Evolutionary conservation across 2,113 vertebrate genomes (phyloP).

Genomic region (Catharus fuscescens): DNA sequence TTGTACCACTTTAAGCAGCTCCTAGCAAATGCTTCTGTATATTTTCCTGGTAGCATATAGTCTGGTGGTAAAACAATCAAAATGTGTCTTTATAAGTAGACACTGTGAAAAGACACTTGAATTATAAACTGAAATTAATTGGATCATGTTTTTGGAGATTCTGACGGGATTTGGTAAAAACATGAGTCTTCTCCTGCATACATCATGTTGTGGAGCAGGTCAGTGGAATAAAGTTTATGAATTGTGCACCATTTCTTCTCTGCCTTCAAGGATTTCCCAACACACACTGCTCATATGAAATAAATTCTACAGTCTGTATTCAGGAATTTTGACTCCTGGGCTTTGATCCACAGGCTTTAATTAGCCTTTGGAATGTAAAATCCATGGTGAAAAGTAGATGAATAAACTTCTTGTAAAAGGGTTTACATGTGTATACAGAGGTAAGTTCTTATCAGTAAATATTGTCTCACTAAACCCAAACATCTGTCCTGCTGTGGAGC

Average conservation of each 20-base stretch:
- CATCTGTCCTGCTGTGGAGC: neutral
- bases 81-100: constrained; percentile 40
- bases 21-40: constrained; percentile 53
- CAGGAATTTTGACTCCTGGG: neutral
- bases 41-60: constrained; percentile 11
- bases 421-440: neutral
- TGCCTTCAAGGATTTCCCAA: neutral
- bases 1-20: constrained; percentile 28
- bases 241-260: neutral
- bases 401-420: constrained; percentile 28
- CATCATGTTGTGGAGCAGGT: neutral
- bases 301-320: neutral
- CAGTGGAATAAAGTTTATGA: neutral
- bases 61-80: constrained; percentile 62
- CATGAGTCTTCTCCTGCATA: neutral
- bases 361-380: neutral
- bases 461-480: constrained; percentile 27
- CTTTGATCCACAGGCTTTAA: neutral
- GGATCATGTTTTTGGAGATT: neutral
- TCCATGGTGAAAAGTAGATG: neutral
- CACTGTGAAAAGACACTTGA: constrained; percentile 25
- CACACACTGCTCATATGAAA: neutral
- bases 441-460: constrained; percentile 21
- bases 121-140: neutral
- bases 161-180: neutral